Percentiles rank a stretch among this genome's conserved stretches.
Evolutionary conservation across 2,888 invertebrate genomes (phyloP).

Genomic region (Cerceris ruficornis): DNA sequence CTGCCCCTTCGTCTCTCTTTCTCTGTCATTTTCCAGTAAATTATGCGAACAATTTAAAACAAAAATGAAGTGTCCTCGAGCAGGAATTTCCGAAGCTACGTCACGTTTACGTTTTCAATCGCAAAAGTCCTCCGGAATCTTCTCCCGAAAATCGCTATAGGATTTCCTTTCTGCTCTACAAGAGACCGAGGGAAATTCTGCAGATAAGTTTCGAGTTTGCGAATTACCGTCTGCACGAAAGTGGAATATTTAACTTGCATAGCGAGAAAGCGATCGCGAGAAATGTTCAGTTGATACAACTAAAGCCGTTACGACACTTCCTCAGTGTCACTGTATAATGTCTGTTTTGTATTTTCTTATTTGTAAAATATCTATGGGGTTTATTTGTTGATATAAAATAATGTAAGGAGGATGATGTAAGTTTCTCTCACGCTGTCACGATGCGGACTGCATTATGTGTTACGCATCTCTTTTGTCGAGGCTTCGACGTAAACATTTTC

Average conservation of each 20-base stretch:
- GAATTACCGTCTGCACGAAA: background rate
- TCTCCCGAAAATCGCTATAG: background rate
- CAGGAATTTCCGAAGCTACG: background rate
- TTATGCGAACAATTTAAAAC: slow-evolving; percentile 9
- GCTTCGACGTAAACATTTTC: no score
- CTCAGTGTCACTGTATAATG: no score
- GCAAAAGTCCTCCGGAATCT: background rate
- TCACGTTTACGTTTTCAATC: slow-evolving; percentile 1
- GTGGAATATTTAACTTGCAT: slow-evolving; percentile 13
- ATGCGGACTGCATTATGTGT: no score
- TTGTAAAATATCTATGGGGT: no score
- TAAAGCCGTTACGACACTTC: background rate
- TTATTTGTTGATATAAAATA: no score
- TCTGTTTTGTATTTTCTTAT: no score
- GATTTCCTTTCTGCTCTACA: background rate
- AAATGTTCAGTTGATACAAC: background rate
- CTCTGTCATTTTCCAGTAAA: background rate
- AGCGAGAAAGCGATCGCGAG: background rate
- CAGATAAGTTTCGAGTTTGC: background rate
- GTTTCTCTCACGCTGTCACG: no score
- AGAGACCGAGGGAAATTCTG: background rate
- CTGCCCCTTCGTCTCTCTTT: no score
- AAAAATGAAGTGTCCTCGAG: background rate
- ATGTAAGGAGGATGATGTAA: no score
- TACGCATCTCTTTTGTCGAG: no score